phyloP scores from a whole-genome alignment of 2,113 vertebrate species.

The Sylvilagus bachmani region DNA sequence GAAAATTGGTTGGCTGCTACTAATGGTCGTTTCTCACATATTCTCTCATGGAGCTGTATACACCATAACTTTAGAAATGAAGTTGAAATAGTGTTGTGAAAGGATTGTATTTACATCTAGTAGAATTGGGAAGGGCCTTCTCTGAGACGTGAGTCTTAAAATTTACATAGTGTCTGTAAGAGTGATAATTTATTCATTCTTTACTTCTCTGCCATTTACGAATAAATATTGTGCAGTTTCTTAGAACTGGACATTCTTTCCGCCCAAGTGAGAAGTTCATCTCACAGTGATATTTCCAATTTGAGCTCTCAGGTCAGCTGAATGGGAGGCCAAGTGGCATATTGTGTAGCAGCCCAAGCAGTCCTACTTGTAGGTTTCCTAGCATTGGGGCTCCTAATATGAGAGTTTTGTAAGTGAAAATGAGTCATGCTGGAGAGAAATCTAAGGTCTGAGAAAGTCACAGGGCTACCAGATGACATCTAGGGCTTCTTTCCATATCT shows the following conservation, averaged over 20 bases:
- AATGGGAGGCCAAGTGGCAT: neutral
- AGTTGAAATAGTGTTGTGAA: neutral
- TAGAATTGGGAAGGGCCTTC: neutral
- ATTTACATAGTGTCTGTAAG: neutral
- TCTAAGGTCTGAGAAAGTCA: neutral
- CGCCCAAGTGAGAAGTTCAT: neutral
- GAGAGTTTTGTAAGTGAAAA: neutral
- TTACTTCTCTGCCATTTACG: neutral
- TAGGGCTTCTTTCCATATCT: neutral
- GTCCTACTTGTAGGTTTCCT: neutral
- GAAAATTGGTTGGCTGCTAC: neutral
- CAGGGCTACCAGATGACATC: neutral
- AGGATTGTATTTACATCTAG: neutral
- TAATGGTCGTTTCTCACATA: neutral
- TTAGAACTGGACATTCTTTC: neutral
- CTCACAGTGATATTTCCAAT: neutral
- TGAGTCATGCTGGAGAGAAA: neutral
- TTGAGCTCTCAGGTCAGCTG: neutral
- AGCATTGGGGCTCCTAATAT: neutral
- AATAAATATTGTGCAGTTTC: neutral
- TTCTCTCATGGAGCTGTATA: neutral
- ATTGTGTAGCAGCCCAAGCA: neutral
- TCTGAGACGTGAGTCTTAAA: neutral
- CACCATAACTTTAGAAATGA: neutral
- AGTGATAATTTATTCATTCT: slow-evolving; percentile 26